Percentiles rank a stretch among this genome's conserved stretches.
Conservation (phyloP, 1,140 invertebrate genomes). For the Drosophila asahinai region DNA sequence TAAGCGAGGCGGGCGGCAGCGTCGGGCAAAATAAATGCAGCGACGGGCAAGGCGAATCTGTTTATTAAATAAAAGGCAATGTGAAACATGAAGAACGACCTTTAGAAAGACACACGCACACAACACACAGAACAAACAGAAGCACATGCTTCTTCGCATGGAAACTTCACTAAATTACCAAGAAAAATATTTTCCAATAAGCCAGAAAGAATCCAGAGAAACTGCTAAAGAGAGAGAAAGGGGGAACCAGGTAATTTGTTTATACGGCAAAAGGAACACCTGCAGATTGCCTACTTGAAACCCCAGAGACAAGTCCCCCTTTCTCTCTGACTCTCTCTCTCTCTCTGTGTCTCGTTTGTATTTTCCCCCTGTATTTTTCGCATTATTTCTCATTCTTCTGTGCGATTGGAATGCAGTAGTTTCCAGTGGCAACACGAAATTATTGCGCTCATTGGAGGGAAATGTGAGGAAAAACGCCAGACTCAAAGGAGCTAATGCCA, state of each 20-base stretch:
- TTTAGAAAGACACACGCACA: conserved; percentile 34
- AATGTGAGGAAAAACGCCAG: conserved; percentile 17
- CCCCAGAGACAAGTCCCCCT: conserved; percentile 20
- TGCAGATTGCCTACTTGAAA: conserved; percentile 58
- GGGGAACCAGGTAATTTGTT: conserved; percentile 47
- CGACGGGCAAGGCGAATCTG: conserved; percentile 40
- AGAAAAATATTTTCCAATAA: conserved; percentile 72
- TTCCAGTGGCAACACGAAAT: conserved; percentile 37
- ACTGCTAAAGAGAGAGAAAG: conserved; percentile 25
- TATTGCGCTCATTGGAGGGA: conserved; percentile 11
- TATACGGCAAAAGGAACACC: conserved; percentile 59
- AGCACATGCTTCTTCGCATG: conserved; percentile 50
- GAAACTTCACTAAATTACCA: conserved; percentile 70
- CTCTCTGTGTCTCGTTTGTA: background rate
- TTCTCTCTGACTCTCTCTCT: background rate
- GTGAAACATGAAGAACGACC: conserved; percentile 61
- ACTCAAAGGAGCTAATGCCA: conserved; percentile 12
- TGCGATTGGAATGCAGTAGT: conserved; percentile 38
- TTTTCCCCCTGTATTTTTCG: conserved; percentile 10
- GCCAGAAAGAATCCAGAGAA: conserved; percentile 49
- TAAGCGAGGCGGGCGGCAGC: conserved; percentile 37
- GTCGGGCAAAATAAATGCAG: conserved; percentile 50
- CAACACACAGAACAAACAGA: conserved; percentile 3
- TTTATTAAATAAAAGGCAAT: conserved; percentile 67
- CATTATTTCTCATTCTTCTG: conserved; percentile 14